phyloP scores from a whole-genome alignment of 2,113 vertebrate species.

The Nansenia antarctica region DNA sequence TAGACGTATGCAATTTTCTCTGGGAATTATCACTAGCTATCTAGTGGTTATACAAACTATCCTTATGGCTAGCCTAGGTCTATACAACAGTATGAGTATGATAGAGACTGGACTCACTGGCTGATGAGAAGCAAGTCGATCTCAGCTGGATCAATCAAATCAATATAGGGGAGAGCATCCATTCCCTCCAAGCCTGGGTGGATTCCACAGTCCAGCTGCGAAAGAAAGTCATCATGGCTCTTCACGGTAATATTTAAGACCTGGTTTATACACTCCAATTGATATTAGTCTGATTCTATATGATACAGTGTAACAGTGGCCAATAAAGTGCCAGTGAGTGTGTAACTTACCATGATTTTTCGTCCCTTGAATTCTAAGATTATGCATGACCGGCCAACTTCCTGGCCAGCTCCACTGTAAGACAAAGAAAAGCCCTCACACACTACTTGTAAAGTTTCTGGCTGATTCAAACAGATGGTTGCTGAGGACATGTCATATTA shows the following conservation, averaged over 20 bases:
- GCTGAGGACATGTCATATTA: background rate
- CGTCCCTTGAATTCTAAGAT: slow-evolving; percentile 98
- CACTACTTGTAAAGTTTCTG: too few relatives aligned
- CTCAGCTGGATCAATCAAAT: slow-evolving; percentile 97
- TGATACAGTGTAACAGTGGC: background rate
- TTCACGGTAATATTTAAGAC: background rate
- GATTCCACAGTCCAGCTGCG: slow-evolving; percentile 95
- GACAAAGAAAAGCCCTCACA: slow-evolving; percentile 4
- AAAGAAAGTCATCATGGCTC: background rate
- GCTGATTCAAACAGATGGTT: background rate
- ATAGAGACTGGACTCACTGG: slow-evolving; percentile 97
- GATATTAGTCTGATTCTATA: background rate
- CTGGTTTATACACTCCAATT: background rate
- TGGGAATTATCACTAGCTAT: too few relatives aligned
- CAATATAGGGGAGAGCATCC: slow-evolving; percentile 97
- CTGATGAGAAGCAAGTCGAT: slow-evolving; percentile 97
- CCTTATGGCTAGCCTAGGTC: too few relatives aligned
- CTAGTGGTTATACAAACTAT: too few relatives aligned
- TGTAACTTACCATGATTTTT: slow-evolving; percentile 91
- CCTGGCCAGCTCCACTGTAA: slow-evolving; percentile 92
- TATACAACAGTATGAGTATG: too few relatives aligned
- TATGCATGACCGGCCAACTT: slow-evolving; percentile 97
- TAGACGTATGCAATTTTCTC: too few relatives aligned
- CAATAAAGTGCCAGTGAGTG: background rate
- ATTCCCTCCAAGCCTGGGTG: slow-evolving; percentile 97